phyloP scores from a whole-genome alignment of 1,140 invertebrate genomes.

The Aphidius gifuensis region DNA sequence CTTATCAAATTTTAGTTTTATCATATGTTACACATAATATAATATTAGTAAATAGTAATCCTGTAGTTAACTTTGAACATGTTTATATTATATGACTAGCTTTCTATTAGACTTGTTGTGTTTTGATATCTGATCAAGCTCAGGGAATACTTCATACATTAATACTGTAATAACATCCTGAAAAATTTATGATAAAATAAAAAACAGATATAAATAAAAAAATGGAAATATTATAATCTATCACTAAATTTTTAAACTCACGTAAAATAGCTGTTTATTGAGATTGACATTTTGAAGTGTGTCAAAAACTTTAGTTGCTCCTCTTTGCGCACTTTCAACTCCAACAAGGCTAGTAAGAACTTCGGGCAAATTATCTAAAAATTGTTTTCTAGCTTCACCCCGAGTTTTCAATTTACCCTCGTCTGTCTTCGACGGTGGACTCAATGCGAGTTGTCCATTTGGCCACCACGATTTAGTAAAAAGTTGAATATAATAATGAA shows the following conservation, averaged over 20 bases:
- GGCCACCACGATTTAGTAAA: slow-evolving; percentile 88
- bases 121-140: too few species aligned
- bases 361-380: slow-evolving; percentile 74
- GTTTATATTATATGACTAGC: too few species aligned
- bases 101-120: too few species aligned
- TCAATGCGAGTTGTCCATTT: slow-evolving; percentile 67
- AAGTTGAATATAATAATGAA: slow-evolving; percentile 81
- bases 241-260: slow-evolving; percentile 56
- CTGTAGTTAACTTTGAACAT: too few species aligned
- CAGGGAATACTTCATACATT: too few species aligned
- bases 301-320: slow-evolving; percentile 83
- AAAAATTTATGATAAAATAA: too few species aligned
- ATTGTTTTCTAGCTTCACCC: slow-evolving; percentile 63
- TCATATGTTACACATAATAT: too few species aligned
- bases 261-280: slow-evolving; percentile 90
- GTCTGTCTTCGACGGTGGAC: slow-evolving; percentile 55
- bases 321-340: slow-evolving; percentile 76
- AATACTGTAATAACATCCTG: too few species aligned
- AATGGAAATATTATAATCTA: too few species aligned
- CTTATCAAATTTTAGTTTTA: too few species aligned
- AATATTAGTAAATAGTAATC: too few species aligned
- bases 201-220: too few species aligned
- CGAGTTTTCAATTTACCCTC: slow-evolving; percentile 69
- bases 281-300: slow-evolving; percentile 79
- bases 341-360: slow-evolving; percentile 81